A percentile compares a stretch with the other conserved stretches of the same genome.
phyloP scores from a whole-genome alignment of 2,113 vertebrate species.

The Corydoras sp. region DNA sequence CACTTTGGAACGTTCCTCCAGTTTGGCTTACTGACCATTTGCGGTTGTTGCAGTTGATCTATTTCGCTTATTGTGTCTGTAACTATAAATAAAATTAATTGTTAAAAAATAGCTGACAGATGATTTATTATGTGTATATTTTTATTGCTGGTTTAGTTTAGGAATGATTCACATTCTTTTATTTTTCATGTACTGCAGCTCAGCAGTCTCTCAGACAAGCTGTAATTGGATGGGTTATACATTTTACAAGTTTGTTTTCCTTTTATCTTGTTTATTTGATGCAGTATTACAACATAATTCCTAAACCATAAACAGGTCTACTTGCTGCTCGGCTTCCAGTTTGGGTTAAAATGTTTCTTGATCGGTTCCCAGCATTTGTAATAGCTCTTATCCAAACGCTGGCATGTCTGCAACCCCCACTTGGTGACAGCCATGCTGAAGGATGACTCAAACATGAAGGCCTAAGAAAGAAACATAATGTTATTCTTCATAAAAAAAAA shows the following conservation, averaged over 20 bases:
- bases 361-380: constrained; percentile 89
- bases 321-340: constrained; percentile 64
- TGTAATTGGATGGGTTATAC: too few species aligned
- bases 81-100: constrained; percentile 62
- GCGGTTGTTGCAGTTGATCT: constrained; percentile 6
- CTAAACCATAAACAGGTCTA: constrained; percentile 22
- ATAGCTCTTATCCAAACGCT: constrained; percentile 82
- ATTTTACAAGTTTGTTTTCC: too few species aligned
- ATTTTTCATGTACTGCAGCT: too few species aligned
- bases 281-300: too few species aligned
- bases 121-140: too few species aligned
- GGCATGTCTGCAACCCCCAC: constrained; percentile 85
- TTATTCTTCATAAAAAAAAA: too few species aligned
- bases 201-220: too few species aligned
- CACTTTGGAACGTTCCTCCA: constrained; percentile 59
- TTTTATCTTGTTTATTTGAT: too few species aligned
- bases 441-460: constrained; percentile 96
- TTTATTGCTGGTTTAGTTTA: too few species aligned
- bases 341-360: constrained; percentile 81
- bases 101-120: constrained; percentile 11
- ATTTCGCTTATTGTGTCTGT: constrained; percentile 49
- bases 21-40: constrained; percentile 63
- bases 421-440: constrained; percentile 86
- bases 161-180: too few species aligned
- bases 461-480: constrained; percentile 57